These are phyloP conservation scores for Unio delphinus DNA, from an alignment of 2,888 invertebrate genomes.

Conservation along the genomic window DNA sequence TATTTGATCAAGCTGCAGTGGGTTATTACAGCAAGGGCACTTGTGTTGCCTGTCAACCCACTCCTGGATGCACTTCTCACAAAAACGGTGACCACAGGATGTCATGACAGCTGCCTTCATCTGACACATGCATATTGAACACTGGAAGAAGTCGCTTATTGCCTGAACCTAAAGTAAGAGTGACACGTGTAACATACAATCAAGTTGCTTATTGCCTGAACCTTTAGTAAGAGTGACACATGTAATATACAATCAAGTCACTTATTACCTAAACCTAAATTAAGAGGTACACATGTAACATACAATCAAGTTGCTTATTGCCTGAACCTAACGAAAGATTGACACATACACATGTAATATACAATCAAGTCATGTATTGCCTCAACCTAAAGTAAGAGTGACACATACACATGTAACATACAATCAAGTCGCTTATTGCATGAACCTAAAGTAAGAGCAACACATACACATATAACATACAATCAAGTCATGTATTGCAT, in stretches of 20 bases:
- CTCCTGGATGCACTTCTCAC: constrained; percentile 62
- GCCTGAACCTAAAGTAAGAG: constrained; percentile 40
- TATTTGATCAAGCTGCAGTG: constrained; percentile 34
- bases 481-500: constrained; percentile 45
- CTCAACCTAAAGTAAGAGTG: constrained; percentile 37
- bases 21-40: constrained; percentile 65
- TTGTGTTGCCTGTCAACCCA: constrained; percentile 61
- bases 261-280: constrained; percentile 43
- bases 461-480: neutral
- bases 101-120: constrained; percentile 53
- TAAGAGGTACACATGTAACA: neutral
- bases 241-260: neutral
- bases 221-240: constrained; percentile 29
- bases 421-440: constrained; percentile 15
- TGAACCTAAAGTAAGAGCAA: constrained; percentile 36
- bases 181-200: neutral
- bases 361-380: constrained; percentile 45
- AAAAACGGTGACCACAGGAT: constrained; percentile 65
- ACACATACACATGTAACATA: neutral
- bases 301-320: constrained; percentile 15
- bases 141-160: constrained; percentile 57
- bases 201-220: constrained; percentile 24
- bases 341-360: neutral
- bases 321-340: constrained; percentile 36
- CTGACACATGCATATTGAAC: constrained; percentile 64